These are phyloP conservation scores for Seira sanloemensis DNA, from an alignment of 2,888 invertebrate species.

Conservation along the genomic window DNA sequence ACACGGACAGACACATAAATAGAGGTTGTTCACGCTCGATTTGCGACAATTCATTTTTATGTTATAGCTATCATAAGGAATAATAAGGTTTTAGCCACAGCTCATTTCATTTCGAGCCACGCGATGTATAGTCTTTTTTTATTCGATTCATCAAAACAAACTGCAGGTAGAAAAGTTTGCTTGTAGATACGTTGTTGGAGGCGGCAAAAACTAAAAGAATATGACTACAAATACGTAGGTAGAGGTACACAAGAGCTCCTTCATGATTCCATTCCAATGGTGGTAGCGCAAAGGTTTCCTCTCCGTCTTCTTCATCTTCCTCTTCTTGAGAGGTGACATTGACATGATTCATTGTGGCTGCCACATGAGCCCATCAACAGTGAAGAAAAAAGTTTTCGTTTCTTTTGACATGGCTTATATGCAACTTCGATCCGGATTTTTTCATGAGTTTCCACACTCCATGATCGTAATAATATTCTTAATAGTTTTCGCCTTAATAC, in stretches of 20 bases:
- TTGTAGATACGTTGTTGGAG: too few relatives aligned
- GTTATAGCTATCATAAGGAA: conserved; percentile 8
- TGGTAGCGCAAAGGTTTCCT: not conserved
- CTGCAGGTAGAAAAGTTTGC: not conserved
- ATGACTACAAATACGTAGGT: not conserved
- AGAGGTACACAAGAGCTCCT: not conserved
- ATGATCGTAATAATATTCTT: not conserved
- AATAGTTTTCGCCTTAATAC: not conserved
- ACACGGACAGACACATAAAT: conserved; percentile 8
- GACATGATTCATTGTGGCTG: conserved; percentile 57
- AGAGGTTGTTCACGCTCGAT: conserved; percentile 44
- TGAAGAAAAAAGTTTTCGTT: conserved; percentile 23
- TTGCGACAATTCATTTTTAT: conserved; percentile 50
- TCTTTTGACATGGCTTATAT: not conserved
- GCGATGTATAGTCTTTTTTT: too few relatives aligned
- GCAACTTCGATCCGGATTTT: not conserved
- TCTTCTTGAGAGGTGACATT: conserved; percentile 49
- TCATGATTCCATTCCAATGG: conserved; percentile 32
- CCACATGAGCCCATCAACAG: conserved; percentile 36
- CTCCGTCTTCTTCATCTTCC: conserved; percentile 38
- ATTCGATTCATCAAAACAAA: not conserved
- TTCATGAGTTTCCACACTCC: not conserved
- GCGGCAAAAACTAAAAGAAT: too few relatives aligned
- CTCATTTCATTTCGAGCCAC: conserved; percentile 30
- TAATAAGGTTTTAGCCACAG: conserved; percentile 18